Evolutionary conservation across 1,140 invertebrate species (phyloP), one percentile per base, ranked within the genome.

Genomic region (Melanaphis sacchari): DNA sequence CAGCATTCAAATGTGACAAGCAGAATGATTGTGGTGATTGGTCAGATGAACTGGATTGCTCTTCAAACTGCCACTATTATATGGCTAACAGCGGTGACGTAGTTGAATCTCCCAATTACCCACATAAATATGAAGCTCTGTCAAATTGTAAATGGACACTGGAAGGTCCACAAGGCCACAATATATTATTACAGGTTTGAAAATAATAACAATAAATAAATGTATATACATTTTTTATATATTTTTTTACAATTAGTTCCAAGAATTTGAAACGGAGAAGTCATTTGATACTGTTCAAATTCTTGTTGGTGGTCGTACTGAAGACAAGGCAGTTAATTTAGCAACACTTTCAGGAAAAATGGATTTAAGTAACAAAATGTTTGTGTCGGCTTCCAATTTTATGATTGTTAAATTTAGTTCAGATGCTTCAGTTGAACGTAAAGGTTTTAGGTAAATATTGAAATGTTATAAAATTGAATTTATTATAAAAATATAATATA

Each of bases 341-440:
- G 98, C 98, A 0, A 99, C 98, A 1, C 95, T 99, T 18, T 99
- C 98, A 22, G 99, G 99, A 93, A 97, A 98, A 95, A 96, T 97
- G 95, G 97, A 98, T 95, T 95, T 98, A 90, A 97, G 97, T 82
- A 97, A 96, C 93, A 97, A 97, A 95, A 96, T 98, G 8, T 99
- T 98, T 95, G 98, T 98, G 9, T 99, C 98, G 1, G 98, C 98
- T 36, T 99, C 98, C 31, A 99, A 99, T 95, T 99, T 99, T 94
- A 99, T 99, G 98, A 99, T 99, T 93, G 97, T 99, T 94, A 99
- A 99, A 95, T 99, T 99, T 95, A 98, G 98, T 94, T 98, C 98
- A 0, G 99, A 99, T 95, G 97, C 97, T 24, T 98, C 98, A 6
- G 98, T 99, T 43, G 98, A 99, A 96, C 97, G 97, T 94, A 98